Conservation (phyloP, 1,140 invertebrate species). For the Scaptomyza montana region DNA sequence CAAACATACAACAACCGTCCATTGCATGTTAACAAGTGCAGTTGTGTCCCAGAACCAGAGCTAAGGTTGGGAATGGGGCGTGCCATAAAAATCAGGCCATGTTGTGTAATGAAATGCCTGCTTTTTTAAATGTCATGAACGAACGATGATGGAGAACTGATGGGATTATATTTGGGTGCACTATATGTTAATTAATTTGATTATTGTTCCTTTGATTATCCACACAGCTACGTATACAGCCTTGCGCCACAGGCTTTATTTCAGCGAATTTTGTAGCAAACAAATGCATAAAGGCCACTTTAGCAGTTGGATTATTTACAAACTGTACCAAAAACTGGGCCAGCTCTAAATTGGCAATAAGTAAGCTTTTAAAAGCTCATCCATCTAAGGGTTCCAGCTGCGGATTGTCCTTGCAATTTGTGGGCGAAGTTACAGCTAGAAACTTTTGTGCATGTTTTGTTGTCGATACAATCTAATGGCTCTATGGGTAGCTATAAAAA, state of each 20-base stretch:
- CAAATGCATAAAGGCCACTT: constrained; percentile 15
- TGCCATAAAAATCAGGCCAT: constrained; percentile 29
- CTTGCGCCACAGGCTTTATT: constrained; percentile 43
- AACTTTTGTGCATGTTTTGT: not conserved
- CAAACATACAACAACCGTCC: not conserved
- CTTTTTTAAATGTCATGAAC: constrained; percentile 55
- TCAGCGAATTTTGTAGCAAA: constrained; percentile 48
- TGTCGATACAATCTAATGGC: not conserved
- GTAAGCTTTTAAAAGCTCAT: constrained; percentile 20
- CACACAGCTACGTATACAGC: constrained; percentile 2
- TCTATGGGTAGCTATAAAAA: too few relatives aligned
- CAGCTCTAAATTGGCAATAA: not conserved
- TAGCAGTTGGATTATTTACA: not conserved
- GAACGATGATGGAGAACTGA: not conserved
- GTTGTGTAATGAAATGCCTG: constrained; percentile 1
- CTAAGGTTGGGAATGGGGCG: constrained; percentile 24
- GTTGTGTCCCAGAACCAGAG: constrained; percentile 1
- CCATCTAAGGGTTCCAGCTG: not conserved
- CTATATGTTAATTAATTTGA: constrained; percentile 67
- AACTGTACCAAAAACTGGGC: not conserved
- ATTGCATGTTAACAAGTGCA: constrained; percentile 59
- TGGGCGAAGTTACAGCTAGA: not conserved
- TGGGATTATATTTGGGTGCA: not conserved
- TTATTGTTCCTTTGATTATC: constrained; percentile 73
- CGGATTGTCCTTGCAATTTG: not conserved